Evolutionary conservation across 2,113 vertebrate genomes (phyloP).

Genomic region (Naja naja): DNA sequence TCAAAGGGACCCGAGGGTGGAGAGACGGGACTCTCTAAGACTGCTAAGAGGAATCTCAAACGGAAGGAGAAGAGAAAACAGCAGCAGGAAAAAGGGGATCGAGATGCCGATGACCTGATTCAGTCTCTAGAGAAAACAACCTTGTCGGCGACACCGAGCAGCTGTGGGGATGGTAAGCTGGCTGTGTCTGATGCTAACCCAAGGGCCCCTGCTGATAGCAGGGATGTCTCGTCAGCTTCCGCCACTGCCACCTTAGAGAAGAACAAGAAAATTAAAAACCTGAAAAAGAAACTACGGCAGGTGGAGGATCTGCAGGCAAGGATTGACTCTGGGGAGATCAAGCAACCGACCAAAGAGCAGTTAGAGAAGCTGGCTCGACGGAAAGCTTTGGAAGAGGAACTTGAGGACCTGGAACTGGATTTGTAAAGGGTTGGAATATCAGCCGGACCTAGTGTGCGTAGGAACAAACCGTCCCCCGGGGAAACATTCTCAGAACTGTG

Average conservation of each 20-base stretch:
- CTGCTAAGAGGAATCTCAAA: constrained; percentile 91
- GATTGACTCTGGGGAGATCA: constrained; percentile 84
- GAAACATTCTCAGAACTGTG: constrained; percentile 25
- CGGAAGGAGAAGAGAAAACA: constrained; percentile 92
- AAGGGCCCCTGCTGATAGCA: constrained; percentile 36
- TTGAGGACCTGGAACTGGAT: constrained; percentile 78
- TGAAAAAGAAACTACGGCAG: constrained; percentile 91
- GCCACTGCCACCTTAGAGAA: constrained; percentile 65
- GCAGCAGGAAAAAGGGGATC: constrained; percentile 74
- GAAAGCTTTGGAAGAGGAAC: constrained; percentile 75
- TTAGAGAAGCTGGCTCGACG: constrained; percentile 85
- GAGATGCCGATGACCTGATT: constrained; percentile 68
- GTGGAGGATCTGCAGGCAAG: constrained; percentile 88
- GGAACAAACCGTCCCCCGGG: constrained; percentile 47
- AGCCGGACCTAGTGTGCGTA: constrained; percentile 43
- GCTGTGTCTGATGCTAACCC: background rate
- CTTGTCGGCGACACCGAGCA: constrained; percentile 30
- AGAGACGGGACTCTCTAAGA: constrained; percentile 78
- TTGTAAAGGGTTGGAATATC: constrained; percentile 65
- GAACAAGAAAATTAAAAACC: constrained; percentile 85
- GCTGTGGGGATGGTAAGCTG: constrained; percentile 27
- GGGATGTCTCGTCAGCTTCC: constrained; percentile 12
- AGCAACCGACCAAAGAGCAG: constrained; percentile 85
- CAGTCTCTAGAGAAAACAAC: constrained; percentile 73
- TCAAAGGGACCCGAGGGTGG: constrained; percentile 57